Conservation (phyloP, 1,140 invertebrate genomes). For the Trypoxylus dichotomus region DNA sequence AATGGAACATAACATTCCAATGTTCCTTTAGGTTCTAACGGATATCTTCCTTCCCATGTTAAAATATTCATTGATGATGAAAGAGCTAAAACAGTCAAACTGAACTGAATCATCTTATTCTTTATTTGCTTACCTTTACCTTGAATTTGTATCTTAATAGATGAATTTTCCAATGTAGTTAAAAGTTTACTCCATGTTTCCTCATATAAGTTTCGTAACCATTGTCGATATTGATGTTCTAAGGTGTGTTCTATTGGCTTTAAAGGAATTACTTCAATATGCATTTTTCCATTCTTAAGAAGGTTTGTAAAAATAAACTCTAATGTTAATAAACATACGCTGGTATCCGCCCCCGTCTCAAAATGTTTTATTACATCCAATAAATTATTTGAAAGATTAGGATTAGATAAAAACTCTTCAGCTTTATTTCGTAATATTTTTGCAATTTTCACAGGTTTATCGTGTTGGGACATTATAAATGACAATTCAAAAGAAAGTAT, state of each 20-base stretch:
- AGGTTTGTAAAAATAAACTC: conserved; percentile 71
- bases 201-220: conserved; percentile 65
- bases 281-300: conserved; percentile 64
- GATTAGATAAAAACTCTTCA: conserved; percentile 65
- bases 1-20: conserved; percentile 62
- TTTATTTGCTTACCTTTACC: conserved; percentile 33
- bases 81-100: conserved; percentile 55
- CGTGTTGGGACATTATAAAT: conserved; percentile 3
- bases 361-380: conserved; percentile 66
- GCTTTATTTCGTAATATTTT: conserved; percentile 64
- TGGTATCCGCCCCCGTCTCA: conserved; percentile 59
- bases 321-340: conserved; percentile 62
- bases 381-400: conserved; percentile 65
- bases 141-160: conserved; percentile 59
- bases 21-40: conserved; percentile 56
- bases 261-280: conserved; percentile 59
- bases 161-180: conserved; percentile 57
- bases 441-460: conserved; percentile 49
- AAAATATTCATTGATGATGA: conserved; percentile 68
- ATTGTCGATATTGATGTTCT: conserved; percentile 62
- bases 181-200: conserved; percentile 60
- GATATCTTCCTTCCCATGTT: conserved; percentile 64
- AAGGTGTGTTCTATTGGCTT: conserved; percentile 59
- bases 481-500: not conserved
- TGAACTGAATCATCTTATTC: not conserved